These are phyloP conservation scores for Drosophila bipectinata DNA, from an alignment of 1,140 invertebrate genomes.

Conservation along the genomic window DNA sequence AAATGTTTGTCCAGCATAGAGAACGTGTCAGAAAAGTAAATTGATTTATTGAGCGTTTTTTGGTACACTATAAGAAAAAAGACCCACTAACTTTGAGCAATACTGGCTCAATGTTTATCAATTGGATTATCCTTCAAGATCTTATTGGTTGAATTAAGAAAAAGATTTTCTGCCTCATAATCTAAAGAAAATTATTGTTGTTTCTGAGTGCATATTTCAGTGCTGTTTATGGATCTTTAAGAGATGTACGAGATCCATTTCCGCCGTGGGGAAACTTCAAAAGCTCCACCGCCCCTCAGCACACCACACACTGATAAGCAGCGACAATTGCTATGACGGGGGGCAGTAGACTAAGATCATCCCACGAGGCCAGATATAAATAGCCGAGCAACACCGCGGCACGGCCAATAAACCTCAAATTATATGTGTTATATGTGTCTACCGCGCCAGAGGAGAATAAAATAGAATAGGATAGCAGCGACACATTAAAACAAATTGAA, in stretches of 20 bases:
- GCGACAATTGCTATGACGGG: conserved; percentile 55
- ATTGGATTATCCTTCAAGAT: too few relatives aligned
- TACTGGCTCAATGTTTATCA: too few relatives aligned
- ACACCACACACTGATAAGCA: conserved; percentile 37
- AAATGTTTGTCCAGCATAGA: conserved; percentile 46
- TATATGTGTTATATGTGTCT: conserved; percentile 59
- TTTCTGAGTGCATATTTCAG: conserved; percentile 9
- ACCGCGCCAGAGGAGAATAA: conserved; percentile 5
- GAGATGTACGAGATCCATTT: conserved; percentile 23
- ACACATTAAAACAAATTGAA: conserved; percentile 78
- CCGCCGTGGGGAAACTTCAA: conserved; percentile 58
- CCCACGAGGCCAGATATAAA: conserved; percentile 66
- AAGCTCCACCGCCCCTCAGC: conserved; percentile 40
- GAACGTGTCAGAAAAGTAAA: conserved; percentile 27
- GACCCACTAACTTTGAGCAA: too few relatives aligned
- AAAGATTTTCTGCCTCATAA: background rate
- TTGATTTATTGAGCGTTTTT: conserved; percentile 50
- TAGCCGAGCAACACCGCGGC: conserved; percentile 32
- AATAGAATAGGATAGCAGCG: conserved; percentile 39
- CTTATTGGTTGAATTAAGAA: background rate
- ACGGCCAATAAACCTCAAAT: conserved; percentile 72
- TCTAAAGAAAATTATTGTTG: background rate
- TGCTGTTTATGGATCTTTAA: conserved; percentile 27
- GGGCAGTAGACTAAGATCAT: conserved; percentile 19
- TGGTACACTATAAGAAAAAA: background rate